These are phyloP conservation scores for Etheostoma perlongum DNA, from an alignment of 2,797 vertebrate species.

Conservation along the genomic window DNA sequence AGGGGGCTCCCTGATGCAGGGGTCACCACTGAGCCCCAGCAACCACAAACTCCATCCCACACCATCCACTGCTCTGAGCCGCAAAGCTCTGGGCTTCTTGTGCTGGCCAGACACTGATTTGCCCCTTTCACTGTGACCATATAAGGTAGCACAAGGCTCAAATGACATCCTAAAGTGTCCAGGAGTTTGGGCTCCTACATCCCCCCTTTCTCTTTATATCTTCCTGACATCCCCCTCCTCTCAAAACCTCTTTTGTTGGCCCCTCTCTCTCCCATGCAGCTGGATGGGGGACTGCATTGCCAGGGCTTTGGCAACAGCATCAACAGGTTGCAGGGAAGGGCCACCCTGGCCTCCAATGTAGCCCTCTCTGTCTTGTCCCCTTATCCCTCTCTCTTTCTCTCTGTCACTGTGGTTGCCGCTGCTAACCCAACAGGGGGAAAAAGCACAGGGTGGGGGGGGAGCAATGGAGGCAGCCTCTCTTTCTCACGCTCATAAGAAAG, in stretches of 20 bases:
- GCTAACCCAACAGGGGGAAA: constrained; percentile 75
- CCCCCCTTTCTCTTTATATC: constrained; percentile 40
- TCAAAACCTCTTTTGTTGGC: constrained; percentile 48
- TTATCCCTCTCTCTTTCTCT: constrained; percentile 68
- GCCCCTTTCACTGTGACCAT: constrained; percentile 58
- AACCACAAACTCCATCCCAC: constrained; percentile 57
- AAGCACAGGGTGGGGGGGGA: constrained; percentile 54
- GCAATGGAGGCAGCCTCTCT: constrained; percentile 82
- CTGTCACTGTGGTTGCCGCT: constrained; percentile 77
- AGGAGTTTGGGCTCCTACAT: constrained; percentile 61
- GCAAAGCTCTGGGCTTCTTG: constrained; percentile 25
- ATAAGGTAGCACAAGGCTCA: constrained; percentile 61
- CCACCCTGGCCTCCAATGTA: constrained; percentile 77
- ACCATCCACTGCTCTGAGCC: constrained; percentile 12
- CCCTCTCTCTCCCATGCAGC: constrained; percentile 78
- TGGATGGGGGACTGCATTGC: constrained; percentile 71
- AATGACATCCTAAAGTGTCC: constrained; percentile 68
- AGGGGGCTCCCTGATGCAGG: constrained; percentile 79
- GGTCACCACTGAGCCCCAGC: constrained; percentile 79
- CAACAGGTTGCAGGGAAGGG: constrained; percentile 86
- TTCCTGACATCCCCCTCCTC: constrained; percentile 58
- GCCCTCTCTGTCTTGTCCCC: constrained; percentile 80
- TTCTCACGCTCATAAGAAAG: constrained; percentile 94
- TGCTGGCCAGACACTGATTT: constrained; percentile 40
- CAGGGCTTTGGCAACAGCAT: constrained; percentile 83